These are phyloP conservation scores for Sceloporus undulatus DNA, from an alignment of 2,113 vertebrate genomes.

Conservation along the genomic window DNA sequence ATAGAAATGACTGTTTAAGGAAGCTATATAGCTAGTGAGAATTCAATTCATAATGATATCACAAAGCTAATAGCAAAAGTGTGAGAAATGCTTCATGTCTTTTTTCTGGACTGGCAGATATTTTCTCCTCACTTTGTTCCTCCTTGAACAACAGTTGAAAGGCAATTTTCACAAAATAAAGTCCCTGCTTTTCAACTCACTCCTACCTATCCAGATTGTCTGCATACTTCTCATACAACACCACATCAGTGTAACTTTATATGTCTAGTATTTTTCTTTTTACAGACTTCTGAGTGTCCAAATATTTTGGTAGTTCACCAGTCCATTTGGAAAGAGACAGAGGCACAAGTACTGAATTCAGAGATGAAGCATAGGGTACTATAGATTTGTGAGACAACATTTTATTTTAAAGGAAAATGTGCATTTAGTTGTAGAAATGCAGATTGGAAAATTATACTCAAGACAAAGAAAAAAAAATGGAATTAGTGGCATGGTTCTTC, in stretches of 20 bases:
- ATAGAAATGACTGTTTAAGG: background rate
- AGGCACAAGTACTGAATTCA: background rate
- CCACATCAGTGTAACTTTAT: background rate
- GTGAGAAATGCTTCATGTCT: background rate
- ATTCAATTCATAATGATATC: background rate
- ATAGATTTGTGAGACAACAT: background rate
- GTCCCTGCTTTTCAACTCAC: background rate
- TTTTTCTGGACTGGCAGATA: too few species aligned
- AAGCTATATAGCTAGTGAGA: background rate
- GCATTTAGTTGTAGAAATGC: background rate
- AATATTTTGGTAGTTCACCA: background rate
- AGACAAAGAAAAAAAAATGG: background rate
- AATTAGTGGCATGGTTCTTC: background rate
- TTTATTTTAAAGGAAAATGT: constrained; percentile 12
- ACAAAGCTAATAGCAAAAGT: background rate
- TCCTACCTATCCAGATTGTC: background rate
- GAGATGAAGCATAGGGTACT: background rate
- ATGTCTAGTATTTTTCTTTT: background rate
- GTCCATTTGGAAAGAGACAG: background rate
- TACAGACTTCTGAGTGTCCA: background rate
- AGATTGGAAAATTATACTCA: background rate
- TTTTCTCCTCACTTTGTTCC: background rate
- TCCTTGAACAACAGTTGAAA: background rate
- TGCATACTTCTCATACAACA: background rate
- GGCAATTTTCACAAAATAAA: background rate